Percentiles rank a stretch among this genome's conserved stretches.
Conservation (phyloP, 2,797 vertebrate genomes). For the Microctenopoma steveboyesi region DNA sequence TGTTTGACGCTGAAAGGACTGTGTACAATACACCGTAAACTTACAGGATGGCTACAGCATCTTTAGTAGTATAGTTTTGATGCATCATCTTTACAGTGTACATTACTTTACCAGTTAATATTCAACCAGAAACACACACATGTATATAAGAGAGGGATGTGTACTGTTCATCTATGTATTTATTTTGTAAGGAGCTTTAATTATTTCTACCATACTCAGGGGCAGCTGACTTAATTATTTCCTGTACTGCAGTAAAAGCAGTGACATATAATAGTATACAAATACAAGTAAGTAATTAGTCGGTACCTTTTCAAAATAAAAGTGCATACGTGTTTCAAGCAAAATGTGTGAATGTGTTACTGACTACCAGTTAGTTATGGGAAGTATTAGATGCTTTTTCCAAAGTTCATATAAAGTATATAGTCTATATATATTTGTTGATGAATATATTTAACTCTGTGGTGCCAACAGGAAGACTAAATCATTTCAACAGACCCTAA, state of each 20-base stretch:
- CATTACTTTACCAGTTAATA: background rate
- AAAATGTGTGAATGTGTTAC: background rate
- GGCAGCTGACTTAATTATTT: background rate
- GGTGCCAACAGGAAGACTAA: too few relatives aligned
- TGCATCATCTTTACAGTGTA: background rate
- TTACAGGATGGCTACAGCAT: background rate
- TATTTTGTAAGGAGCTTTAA: too few relatives aligned
- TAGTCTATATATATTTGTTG: too few relatives aligned
- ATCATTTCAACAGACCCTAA: too few relatives aligned
- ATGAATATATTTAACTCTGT: too few relatives aligned
- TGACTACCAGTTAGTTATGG: too few relatives aligned
- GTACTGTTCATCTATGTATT: background rate
- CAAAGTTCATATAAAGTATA: too few relatives aligned
- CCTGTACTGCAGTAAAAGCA: background rate
- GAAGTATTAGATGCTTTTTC: too few relatives aligned
- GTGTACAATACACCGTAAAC: conserved; percentile 16
- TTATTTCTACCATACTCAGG: background rate
- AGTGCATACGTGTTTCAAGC: background rate
- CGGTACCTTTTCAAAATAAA: too few relatives aligned
- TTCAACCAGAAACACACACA: background rate
- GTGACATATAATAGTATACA: background rate
- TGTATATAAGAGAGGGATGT: background rate
- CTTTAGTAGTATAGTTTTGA: too few relatives aligned
- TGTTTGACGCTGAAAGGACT: conserved; percentile 30
- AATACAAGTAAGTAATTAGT: background rate